A percentile compares a stretch with the other conserved stretches of the same genome.
Evolutionary conservation across 2,888 invertebrate species (phyloP).

Genomic region (Phortica magna): DNA sequence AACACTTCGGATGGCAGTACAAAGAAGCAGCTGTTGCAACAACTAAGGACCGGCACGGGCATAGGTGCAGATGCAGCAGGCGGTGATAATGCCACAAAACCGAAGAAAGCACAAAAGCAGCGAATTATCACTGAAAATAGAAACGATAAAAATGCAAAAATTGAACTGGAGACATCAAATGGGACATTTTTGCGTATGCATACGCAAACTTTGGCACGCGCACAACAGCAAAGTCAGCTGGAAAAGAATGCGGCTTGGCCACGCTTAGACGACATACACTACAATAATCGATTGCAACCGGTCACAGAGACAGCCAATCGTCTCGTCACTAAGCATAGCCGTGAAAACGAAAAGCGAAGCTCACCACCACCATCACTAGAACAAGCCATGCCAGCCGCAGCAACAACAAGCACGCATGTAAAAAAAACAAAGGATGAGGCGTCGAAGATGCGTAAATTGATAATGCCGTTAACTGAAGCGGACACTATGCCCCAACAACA

Average conservation of each 20-base stretch:
- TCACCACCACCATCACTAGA: background rate
- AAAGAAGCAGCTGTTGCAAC: background rate
- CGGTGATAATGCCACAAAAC: background rate
- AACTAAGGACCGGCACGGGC: background rate
- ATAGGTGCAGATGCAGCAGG: background rate
- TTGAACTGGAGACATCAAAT: background rate
- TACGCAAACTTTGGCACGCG: background rate
- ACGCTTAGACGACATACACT: slow-evolving; percentile 9
- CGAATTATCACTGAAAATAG: no score
- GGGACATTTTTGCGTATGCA: background rate
- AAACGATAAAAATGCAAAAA: no score
- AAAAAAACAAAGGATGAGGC: no score
- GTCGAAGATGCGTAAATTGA: no score
- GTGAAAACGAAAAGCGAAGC: no score
- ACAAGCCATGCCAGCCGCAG: no score
- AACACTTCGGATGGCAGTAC: background rate
- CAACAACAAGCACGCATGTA: no score
- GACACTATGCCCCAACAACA: no score
- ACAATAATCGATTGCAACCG: slow-evolving; percentile 1
- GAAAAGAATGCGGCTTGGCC: background rate
- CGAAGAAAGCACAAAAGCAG: background rate
- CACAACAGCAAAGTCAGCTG: background rate
- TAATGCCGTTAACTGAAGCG: no score
- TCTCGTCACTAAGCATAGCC: background rate
- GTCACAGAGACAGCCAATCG: background rate